A percentile compares a stretch with the other conserved stretches of the same genome.
Conservation (phyloP, 2,113 vertebrate species). For the Cryptomyrus ogoouensis region DNA sequence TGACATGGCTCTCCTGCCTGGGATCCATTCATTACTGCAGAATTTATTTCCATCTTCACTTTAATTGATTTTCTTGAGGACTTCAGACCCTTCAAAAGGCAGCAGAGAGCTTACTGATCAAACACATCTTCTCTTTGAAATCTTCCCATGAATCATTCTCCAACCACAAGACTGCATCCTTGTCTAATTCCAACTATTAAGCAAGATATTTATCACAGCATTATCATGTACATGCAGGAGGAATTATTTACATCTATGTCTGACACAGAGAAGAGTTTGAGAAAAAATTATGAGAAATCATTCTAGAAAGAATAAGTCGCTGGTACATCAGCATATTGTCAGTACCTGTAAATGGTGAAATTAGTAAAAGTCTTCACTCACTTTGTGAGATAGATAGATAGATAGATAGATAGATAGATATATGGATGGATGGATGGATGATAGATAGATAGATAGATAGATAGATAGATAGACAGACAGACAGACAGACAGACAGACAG, state of each 20-base stretch:
- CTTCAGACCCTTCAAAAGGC: background rate
- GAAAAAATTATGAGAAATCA: background rate
- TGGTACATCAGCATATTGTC: background rate
- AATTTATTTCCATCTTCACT: background rate
- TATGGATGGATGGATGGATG: too few relatives aligned
- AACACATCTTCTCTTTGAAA: conserved; percentile 11
- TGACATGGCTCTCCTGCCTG: background rate
- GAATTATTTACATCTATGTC: background rate
- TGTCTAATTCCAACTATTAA: background rate
- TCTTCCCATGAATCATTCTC: background rate
- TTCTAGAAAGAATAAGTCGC: too few relatives aligned
- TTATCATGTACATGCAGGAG: background rate
- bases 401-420: too few relatives aligned
- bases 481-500: too few relatives aligned
- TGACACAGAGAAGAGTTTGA: background rate
- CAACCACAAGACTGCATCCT: background rate
- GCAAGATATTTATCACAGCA: background rate
- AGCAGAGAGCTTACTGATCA: background rate
- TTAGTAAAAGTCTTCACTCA: background rate
- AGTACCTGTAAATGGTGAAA: background rate
- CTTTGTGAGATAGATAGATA: background rate
- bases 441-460: too few relatives aligned
- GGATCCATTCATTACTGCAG: background rate
- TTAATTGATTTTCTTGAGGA: conserved; percentile 1
- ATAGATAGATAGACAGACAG: too few relatives aligned